A percentile compares a stretch with the other conserved stretches of the same genome.
Conservation (phyloP, 2,888 invertebrate species). For the Agriopis leucophaearia region DNA sequence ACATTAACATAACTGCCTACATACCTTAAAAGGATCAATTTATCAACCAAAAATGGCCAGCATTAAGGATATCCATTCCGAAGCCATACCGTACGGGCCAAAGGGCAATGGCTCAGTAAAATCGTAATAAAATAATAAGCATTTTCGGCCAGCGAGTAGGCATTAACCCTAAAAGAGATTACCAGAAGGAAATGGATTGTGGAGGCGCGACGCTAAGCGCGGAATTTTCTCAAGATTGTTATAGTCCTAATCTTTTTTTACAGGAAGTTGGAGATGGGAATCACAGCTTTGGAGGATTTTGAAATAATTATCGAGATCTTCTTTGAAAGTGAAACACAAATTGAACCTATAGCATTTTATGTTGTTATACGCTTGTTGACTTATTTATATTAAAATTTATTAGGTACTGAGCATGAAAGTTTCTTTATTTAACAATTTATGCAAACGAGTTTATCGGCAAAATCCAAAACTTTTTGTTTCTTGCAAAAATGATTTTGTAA, state of each 20-base stretch:
- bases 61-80: slow-evolving; percentile 35
- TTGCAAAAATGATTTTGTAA: too few species aligned
- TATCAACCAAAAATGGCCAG: slow-evolving; percentile 33
- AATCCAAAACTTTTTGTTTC: too few species aligned
- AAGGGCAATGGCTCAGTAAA: slow-evolving; percentile 48
- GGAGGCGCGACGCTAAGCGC: slow-evolving; percentile 49
- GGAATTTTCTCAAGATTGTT: slow-evolving; percentile 47
- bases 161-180: slow-evolving; percentile 63
- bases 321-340: background rate
- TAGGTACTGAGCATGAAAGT: too few species aligned
- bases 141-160: slow-evolving; percentile 47
- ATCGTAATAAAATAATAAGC: slow-evolving; percentile 52
- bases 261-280: slow-evolving; percentile 43
- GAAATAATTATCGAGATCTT: slow-evolving; percentile 35
- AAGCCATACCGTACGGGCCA: slow-evolving; percentile 38
- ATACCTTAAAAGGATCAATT: slow-evolving; percentile 33
- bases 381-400: too few species aligned
- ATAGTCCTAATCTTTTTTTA: slow-evolving; percentile 48
- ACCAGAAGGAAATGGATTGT: slow-evolving; percentile 55
- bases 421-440: too few species aligned
- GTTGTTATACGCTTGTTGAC: too few species aligned
- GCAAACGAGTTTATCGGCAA: too few species aligned
- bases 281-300: slow-evolving; percentile 28
- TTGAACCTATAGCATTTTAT: background rate
- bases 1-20: slow-evolving; percentile 23